Conservation (phyloP, 2,113 vertebrate species). For the Bubo blakistoni region DNA sequence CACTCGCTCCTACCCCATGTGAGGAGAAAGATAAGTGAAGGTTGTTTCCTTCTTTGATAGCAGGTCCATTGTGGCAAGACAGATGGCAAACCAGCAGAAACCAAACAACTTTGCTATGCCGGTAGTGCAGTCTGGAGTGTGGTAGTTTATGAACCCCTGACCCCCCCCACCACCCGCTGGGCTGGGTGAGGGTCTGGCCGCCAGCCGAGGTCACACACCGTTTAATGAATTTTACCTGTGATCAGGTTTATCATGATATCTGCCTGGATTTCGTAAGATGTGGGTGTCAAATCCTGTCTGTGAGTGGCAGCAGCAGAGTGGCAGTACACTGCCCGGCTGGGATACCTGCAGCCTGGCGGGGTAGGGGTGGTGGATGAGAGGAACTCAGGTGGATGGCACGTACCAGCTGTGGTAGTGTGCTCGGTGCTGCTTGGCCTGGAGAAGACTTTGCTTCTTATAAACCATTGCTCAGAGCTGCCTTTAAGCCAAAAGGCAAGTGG, state of each 20-base stretch:
- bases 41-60: not conserved
- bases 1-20: not conserved
- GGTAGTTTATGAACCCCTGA: not conserved
- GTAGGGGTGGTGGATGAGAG: not conserved
- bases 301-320: not conserved
- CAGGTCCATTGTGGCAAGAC: not conserved
- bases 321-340: fast-evolving
- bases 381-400: not conserved
- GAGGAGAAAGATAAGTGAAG: not conserved
- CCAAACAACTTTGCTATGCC: not conserved
- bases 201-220: not conserved
- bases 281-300: not conserved
- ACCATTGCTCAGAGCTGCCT: not conserved
- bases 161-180: not conserved
- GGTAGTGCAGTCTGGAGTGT: not conserved
- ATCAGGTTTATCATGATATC: not conserved
- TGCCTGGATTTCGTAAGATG: not conserved
- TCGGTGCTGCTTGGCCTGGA: not conserved
- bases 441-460: not conserved
- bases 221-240: not conserved
- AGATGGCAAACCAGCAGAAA: not conserved
- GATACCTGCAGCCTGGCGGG: not conserved
- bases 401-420: fast-evolving
- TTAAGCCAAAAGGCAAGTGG: not conserved
- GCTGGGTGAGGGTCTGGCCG: not conserved